A percentile compares a stretch with the other conserved stretches of the same genome.
phyloP scores from a whole-genome alignment of 1,140 invertebrate species.

The Dysdera silvatica region DNA sequence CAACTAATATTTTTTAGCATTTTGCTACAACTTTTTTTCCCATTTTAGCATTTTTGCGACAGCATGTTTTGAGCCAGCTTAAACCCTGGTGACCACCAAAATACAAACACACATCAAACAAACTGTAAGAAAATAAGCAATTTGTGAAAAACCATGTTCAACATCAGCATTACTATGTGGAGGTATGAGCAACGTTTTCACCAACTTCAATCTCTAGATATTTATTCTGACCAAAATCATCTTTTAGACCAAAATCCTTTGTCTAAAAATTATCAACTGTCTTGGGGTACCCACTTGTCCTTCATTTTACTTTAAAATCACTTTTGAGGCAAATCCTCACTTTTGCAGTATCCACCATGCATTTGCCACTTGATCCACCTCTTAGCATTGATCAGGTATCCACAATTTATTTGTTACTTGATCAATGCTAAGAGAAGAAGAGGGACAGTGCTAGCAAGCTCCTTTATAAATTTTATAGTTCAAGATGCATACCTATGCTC shows the following conservation, averaged over 20 bases:
- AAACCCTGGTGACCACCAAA: no score
- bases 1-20: no score
- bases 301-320: not conserved
- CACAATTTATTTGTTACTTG: not conserved
- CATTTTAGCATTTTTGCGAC: no score
- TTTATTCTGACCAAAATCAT: not conserved
- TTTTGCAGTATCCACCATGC: not conserved
- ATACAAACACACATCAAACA: no score
- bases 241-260: not conserved
- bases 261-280: not conserved
- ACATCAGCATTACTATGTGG: not conserved
- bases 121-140: not conserved
- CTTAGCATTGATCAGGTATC: no score
- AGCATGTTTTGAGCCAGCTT: no score
- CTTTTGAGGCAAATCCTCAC: not conserved
- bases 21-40: no score
- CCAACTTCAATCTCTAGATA: not conserved
- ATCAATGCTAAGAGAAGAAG: not conserved
- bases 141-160: not conserved
- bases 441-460: not conserved
- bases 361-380: no score
- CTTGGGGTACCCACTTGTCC: not conserved
- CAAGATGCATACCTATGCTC: not conserved
- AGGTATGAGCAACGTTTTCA: not conserved
- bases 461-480: not conserved